Evolutionary conservation across 2,888 invertebrate species (phyloP).

Genomic region (Rhorus exstirpatorius): DNA sequence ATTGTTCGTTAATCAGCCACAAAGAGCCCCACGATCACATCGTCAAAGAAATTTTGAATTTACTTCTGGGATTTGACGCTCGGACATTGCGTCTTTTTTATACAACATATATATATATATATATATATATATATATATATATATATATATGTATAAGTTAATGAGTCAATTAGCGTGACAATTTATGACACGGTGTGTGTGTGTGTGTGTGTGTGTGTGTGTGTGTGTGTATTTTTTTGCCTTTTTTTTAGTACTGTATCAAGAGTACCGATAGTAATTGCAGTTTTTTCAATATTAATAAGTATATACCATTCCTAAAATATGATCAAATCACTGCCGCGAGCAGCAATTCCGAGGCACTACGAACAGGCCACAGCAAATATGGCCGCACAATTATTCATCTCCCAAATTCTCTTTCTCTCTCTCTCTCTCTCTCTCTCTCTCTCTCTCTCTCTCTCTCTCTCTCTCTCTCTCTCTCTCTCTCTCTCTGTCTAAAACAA

Average conservation of each 20-base stretch:
- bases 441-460: constrained; percentile 8
- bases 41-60: constrained; percentile 77
- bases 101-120: no score
- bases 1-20: constrained; percentile 39
- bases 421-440: constrained; percentile 59
- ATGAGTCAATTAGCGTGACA: constrained; percentile 77
- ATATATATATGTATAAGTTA: no score
- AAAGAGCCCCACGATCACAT: constrained; percentile 80
- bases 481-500: constrained; percentile 70
- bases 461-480: background rate
- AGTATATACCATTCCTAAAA: constrained; percentile 85
- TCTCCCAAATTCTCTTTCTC: constrained; percentile 81
- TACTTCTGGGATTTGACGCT: constrained; percentile 71
- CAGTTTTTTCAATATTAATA: constrained; percentile 80
- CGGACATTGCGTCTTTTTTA: no score
- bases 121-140: no score
- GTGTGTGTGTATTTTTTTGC: constrained; percentile 34
- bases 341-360: constrained; percentile 86
- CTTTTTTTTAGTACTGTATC: constrained; percentile 77
- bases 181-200: constrained; percentile 74
- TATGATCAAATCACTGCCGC: constrained; percentile 86
- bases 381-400: constrained; percentile 85
- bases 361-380: constrained; percentile 86
- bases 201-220: constrained; percentile 32
- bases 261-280: constrained; percentile 84